Percentiles rank a stretch among this genome's conserved stretches.
Conservation (phyloP, 2,888 invertebrate species). For the Diarsia brunnea region DNA sequence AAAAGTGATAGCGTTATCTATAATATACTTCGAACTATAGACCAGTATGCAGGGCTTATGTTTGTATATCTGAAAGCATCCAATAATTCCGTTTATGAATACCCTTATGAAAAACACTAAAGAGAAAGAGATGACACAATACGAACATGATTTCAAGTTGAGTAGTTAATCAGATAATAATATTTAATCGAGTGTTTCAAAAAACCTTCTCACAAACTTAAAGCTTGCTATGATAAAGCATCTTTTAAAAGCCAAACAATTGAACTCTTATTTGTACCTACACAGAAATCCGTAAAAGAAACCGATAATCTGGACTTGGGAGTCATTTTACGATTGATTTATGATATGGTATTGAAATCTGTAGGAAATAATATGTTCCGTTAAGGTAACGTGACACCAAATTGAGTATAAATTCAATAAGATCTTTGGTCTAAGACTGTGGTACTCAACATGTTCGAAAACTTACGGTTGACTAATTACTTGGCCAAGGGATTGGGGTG, state of each 20-base stretch:
- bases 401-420: conserved; percentile 38
- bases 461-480: not conserved
- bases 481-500: not conserved
- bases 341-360: conserved; percentile 28
- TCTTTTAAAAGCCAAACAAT: not conserved
- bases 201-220: no score
- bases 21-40: no score
- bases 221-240: not conserved
- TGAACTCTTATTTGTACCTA: not conserved
- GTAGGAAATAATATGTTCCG: conserved; percentile 18
- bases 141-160: no score
- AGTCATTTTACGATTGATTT: not conserved
- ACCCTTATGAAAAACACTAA: no score
- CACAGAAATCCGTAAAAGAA: not conserved
- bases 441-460: conserved; percentile 19
- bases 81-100: no score
- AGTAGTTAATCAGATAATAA: no score
- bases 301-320: conserved; percentile 1
- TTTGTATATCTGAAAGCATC: no score
- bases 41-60: no score
- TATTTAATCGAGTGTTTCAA: no score
- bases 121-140: no score
- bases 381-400: conserved; percentile 31
- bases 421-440: conserved; percentile 21
- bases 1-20: not conserved